Conservation (phyloP, 2,797 vertebrate genomes). For the Gambusia yucatana region DNA sequence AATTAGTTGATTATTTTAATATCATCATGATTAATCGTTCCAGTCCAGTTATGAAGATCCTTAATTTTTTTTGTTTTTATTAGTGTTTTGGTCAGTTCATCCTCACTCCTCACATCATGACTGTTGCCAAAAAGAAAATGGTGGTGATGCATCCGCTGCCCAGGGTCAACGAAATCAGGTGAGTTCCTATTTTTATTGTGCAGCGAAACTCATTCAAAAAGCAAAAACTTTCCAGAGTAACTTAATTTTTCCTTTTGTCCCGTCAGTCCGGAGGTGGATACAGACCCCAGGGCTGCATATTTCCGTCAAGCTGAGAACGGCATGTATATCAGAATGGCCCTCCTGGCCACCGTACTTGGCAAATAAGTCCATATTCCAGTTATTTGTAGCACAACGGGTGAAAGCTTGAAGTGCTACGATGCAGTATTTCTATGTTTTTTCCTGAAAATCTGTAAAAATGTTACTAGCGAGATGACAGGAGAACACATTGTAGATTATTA, state of each 20-base stretch:
- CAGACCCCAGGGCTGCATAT: constrained; percentile 93
- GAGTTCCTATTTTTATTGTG: neutral
- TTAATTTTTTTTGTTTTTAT: neutral
- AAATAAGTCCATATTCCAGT: constrained; percentile 58
- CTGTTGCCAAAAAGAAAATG: constrained; percentile 95
- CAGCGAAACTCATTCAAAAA: neutral
- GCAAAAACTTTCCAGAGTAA: neutral
- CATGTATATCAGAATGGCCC: constrained; percentile 97
- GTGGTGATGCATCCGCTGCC: constrained; percentile 98
- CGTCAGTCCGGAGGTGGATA: constrained; percentile 90
- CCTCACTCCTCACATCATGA: constrained; percentile 98
- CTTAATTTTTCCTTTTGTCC: neutral
- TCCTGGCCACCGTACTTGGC: constrained; percentile 91
- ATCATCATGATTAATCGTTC: too few relatives aligned
- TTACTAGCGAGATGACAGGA: neutral
- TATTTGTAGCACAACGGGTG: neutral
- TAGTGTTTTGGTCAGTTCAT: constrained; percentile 98
- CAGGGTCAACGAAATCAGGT: constrained; percentile 97
- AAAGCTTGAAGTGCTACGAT: neutral
- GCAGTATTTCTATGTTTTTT: neutral
- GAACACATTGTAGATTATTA: neutral
- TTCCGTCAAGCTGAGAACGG: constrained; percentile 98
- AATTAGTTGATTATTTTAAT: too few relatives aligned
- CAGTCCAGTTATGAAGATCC: neutral
- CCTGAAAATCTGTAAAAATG: neutral